These are phyloP conservation scores for Frieseomelitta varia DNA, from an alignment of 1,140 invertebrate species.

Conservation along the genomic window DNA sequence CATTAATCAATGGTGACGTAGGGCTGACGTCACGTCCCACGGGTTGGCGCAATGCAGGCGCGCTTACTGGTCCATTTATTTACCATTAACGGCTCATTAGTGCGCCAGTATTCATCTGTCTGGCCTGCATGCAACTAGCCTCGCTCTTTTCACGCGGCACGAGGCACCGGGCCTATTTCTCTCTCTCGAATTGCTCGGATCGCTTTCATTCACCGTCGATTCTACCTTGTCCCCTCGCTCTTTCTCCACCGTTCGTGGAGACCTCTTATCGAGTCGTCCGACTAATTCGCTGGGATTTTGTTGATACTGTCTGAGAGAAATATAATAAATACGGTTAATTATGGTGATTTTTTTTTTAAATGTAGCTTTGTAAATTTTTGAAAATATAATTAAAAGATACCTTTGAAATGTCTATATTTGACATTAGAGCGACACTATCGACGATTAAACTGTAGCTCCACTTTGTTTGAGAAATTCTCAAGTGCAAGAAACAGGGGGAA, in stretches of 20 bases:
- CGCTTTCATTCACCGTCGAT: constrained; percentile 15
- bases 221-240: not conserved
- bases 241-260: not conserved
- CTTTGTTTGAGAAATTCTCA: too few species aligned
- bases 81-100: constrained; percentile 79
- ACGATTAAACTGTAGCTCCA: too few species aligned
- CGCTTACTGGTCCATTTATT: constrained; percentile 76
- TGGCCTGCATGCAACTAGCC: constrained; percentile 34
- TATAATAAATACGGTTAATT: too few species aligned
- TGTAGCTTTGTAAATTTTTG: not conserved
- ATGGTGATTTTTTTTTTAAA: too few species aligned
- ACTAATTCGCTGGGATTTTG: too few species aligned
- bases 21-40: constrained; percentile 70
- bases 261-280: not conserved
- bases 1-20: constrained; percentile 78
- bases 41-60: constrained; percentile 67
- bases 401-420: too few species aligned
- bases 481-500: too few species aligned
- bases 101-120: constrained; percentile 59
- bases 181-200: constrained; percentile 3
- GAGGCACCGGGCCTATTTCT: constrained; percentile 29
- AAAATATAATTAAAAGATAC: not conserved
- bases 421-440: too few species aligned
- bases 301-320: too few species aligned
- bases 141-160: constrained; percentile 49